Evolutionary conservation across 2,113 vertebrate genomes (phyloP).

Genomic region (Urocitellus parryii): DNA sequence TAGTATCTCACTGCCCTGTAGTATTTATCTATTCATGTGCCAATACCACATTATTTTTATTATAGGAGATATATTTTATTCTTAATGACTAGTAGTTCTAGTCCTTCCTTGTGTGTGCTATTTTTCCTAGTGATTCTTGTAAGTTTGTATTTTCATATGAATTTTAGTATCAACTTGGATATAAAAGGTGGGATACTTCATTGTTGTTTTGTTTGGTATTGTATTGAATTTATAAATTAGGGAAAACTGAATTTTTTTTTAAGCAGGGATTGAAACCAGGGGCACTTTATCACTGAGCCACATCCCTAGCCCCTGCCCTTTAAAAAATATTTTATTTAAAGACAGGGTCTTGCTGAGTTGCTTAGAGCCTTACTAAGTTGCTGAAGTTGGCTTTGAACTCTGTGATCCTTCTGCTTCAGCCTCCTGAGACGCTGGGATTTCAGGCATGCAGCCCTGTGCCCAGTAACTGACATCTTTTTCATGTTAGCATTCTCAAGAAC

Average conservation of each 20-base stretch:
- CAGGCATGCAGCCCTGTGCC: too few relatives aligned
- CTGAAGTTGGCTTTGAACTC: too few relatives aligned
- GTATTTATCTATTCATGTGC: neutral
- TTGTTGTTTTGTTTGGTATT: neutral
- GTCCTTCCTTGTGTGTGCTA: neutral
- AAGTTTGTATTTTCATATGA: neutral
- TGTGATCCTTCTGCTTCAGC: too few relatives aligned
- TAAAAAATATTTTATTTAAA: too few relatives aligned
- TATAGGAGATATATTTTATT: neutral
- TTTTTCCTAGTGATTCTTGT: neutral
- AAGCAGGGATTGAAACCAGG: too few relatives aligned
- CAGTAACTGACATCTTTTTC: neutral
- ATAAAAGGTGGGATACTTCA: neutral
- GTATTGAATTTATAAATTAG: constrained; percentile 29
- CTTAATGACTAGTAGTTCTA: neutral
- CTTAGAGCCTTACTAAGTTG: too few relatives aligned
- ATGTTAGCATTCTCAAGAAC: neutral
- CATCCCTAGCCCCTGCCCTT: too few relatives aligned
- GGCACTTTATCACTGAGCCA: too few relatives aligned
- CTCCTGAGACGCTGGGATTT: too few relatives aligned
- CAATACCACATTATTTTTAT: neutral
- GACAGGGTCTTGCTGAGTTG: too few relatives aligned
- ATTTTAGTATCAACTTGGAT: neutral
- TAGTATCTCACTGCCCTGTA: neutral
- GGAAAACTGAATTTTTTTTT: too few relatives aligned